Percentiles rank a stretch among this genome's conserved stretches.
These are phyloP conservation scores for Notothenia rossii DNA, from an alignment of 2,113 vertebrate species.

Conservation along the genomic window DNA sequence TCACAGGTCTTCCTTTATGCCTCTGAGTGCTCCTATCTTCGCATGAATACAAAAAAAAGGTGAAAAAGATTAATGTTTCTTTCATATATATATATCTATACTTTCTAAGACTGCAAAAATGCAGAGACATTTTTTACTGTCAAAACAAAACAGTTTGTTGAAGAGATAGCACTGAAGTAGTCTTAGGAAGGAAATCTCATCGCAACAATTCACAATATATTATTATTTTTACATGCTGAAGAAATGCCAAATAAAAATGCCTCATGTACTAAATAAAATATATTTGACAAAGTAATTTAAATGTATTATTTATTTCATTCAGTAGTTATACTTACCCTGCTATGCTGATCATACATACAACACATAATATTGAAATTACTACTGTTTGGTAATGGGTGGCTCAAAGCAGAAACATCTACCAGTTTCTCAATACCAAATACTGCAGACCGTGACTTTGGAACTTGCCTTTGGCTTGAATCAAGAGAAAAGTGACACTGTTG, in stretches of 20 bases:
- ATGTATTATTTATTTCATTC: background rate
- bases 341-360: background rate
- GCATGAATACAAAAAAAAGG: constrained; percentile 13
- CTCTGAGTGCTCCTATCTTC: constrained; percentile 38
- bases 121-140: constrained; percentile 60
- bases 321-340: background rate
- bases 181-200: constrained; percentile 31
- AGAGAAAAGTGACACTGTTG: constrained; percentile 15
- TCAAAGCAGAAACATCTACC: background rate
- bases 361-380: background rate
- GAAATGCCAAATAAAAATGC: constrained; percentile 24
- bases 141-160: constrained; percentile 59
- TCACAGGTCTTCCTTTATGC: constrained; percentile 29
- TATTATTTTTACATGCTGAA: constrained; percentile 12
- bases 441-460: background rate
- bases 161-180: constrained; percentile 57
- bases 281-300: no score
- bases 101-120: constrained; percentile 25
- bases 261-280: constrained; percentile 1
- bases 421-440: background rate
- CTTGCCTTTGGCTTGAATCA: background rate
- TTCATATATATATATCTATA: background rate
- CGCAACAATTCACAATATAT: constrained; percentile 19
- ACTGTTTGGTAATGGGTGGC: background rate
- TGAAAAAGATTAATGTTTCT: constrained; percentile 47